Evolutionary conservation across 1,140 invertebrate species (phyloP), one percentile per base, ranked within the genome.

Genomic region (Bombus breviceps): DNA sequence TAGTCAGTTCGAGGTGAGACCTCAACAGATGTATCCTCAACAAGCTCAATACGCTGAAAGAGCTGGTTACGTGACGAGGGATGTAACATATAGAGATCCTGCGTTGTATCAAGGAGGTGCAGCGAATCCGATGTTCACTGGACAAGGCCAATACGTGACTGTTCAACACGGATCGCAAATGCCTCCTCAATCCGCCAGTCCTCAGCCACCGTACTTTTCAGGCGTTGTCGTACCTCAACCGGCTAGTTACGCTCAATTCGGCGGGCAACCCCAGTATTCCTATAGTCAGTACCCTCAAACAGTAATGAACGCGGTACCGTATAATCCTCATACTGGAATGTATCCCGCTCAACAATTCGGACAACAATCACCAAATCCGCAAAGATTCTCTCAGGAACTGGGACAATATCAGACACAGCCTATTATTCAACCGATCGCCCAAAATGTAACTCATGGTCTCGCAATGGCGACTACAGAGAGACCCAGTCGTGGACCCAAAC

Each of bases 341-440:
- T 95, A 94, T 69, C 88, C 90, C 6, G 6, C 68, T 37, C 89
- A 90, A 10, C 94, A 94, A 89, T 94, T 93, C 34, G 87, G 92
- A 34, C 94, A 95, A 71, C 93, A 95, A 15, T 94, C 94, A 10
- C 92, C 95, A 0, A 95, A 95, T 82, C 93, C 93, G 3, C 94
- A 94, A 75, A 92, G 95, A 88, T 95, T 94, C 76, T 91, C 93
- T 0, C 94, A 95, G 37, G 95, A 95, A n/a, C 59, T 95, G 28
- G 87, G 90, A 0, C 94, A 94, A 39, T 95, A 95, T 81, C 95
- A 94, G 41, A 91, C 87, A 2, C 95, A 95, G 47, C 95, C 94
- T 2, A 95, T 95, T 18, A 95, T 95, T n/a, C 95, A 95, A 39
- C 94, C 94, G 10, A 94, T 94, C n/a, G 92, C 94, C 0, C 94